Conservation (phyloP, 2,888 invertebrate species). For the Meteorus cinctellus region DNA sequence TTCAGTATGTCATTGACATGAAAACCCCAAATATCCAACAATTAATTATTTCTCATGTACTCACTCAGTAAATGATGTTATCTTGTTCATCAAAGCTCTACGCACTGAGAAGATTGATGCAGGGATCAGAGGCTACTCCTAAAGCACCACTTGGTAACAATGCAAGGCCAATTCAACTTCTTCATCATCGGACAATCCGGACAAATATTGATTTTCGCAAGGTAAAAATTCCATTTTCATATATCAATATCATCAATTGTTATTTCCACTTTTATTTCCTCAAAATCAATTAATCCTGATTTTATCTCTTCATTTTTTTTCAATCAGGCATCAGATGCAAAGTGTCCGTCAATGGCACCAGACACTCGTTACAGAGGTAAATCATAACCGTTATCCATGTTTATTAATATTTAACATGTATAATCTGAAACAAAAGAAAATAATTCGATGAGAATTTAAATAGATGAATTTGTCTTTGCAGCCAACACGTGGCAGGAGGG, state of each 20-base stretch:
- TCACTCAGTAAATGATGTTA: neutral
- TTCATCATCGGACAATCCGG: constrained; percentile 94
- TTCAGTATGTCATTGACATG: neutral
- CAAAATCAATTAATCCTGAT: neutral
- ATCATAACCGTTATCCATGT: constrained; percentile 48
- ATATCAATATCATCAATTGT: neutral
- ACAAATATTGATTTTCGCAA: constrained; percentile 97
- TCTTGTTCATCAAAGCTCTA: constrained; percentile 77
- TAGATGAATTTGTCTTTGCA: constrained; percentile 68
- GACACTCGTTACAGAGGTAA: constrained; percentile 92
- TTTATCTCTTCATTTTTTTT: neutral
- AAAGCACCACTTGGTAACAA: constrained; percentile 96
- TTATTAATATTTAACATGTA: constrained; percentile 35
- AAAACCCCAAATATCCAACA: neutral
- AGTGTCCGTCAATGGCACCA: constrained; percentile 91
- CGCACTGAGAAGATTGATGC: constrained; percentile 90
- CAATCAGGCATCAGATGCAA: constrained; percentile 66
- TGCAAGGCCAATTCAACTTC: constrained; percentile 92
- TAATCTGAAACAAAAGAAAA: constrained; percentile 50
- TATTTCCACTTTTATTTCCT: neutral
- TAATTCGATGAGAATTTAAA: constrained; percentile 64
- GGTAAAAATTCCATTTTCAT: constrained; percentile 60
- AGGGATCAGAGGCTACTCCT: constrained; percentile 88
- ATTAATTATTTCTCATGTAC: constrained; percentile 16
- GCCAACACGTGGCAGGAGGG: constrained; percentile 71